Evolutionary conservation across 2,113 vertebrate species (phyloP), one percentile per base, ranked within the genome.

Genomic region (Rutilus rutilus): DNA sequence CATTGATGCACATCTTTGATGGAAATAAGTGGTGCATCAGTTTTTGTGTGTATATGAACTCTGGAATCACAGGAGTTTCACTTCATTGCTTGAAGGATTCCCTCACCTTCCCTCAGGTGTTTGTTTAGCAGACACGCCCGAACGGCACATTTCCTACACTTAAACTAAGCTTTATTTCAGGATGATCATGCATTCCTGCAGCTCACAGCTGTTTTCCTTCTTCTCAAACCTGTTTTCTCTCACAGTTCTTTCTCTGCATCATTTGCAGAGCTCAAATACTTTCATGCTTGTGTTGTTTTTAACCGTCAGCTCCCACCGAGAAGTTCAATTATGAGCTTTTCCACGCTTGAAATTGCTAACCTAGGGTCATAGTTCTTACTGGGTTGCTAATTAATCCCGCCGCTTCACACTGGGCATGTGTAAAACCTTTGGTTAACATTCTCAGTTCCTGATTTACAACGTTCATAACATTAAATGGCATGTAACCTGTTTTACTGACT

Each of bases 21-120:
- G 50, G 14, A 17, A 52, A 52, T 52, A 17, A 52, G 15, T 15
- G 12, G 47, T 50, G 50, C 50, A 52, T 17, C 50, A 17, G 5
- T 17, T 52, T 15, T 52, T 5, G 50, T 17, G 14, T 52, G 4
- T 5, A 5, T 52, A 17, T 52, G 14, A 52, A 2, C 14, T 52
- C 14, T 17, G 14, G 15, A 52, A 52, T 52, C 50, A 1, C 50
- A 30, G 62, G 11, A n/a, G 69, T 77, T 64, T 45, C 6, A 9
- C 36, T 65, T 14, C 39, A 62, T 47, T 7, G 2, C n/a, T 21
- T 42, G 59, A 47, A 64, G 7, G 59, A 30, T 39, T 64, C 5
- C 59, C 2, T 57, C 23, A 67, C 80, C 78, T 42, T 84, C 76
- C 82, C 87, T 83, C 85, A 84, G 82, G 71, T 78, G 64, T 86